Evolutionary conservation across 2,888 invertebrate genomes (phyloP), one percentile per base, ranked within the genome.

Genomic region (Conops quadrifasciatus): DNA sequence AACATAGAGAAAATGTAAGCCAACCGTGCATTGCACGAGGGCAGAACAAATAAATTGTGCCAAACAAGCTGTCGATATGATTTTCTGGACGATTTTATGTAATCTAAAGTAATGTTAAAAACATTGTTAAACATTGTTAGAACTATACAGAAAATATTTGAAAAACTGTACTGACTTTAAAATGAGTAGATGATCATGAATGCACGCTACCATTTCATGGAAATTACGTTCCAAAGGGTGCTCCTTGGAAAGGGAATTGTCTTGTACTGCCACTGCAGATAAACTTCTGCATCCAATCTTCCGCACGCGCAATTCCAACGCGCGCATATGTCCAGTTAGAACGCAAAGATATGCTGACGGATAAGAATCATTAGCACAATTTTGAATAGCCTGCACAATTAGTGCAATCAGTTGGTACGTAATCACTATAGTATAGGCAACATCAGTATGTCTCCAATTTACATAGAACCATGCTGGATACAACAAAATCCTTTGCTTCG

Each of bases 21-120:
- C 78, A 80, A 88, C 79, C 77, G 86, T 71, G 82, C 83, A 84
- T 69, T 82, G 83, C 0, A 83, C 83, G 47, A 81, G 71, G 7
- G 78, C 88, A 0, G 89, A 87, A 24, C 88, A 88, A n/a, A 86
- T 80, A 66, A 89, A 81, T 78, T 89, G 89, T 36, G 88, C 88
- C 75, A 89, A 86, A 75, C 89, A 88, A 63, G 88, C 87, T 0
- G 84, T 82, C 45, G 89, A 88, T 58, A 87, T 88, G 0, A 87
- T 87, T 51, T 87, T 78, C 75, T 89, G 88, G 56, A 88, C 86
- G 30, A 84, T 79, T 70, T 83, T 80, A 36, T 88, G 86, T 68
- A 88, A 87, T 66, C 88, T 89, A n/a, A n/a, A n/a, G n/a, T n/a
- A n/a, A n/a, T n/a, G 83, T 11, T 79, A 83, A 9, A 79, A 81